Evolutionary conservation across 64 coral and sea anemone species (phyloP), one percentile per base, ranked within the genome.

Genomic region (Cladopsammia gracilis): DNA sequence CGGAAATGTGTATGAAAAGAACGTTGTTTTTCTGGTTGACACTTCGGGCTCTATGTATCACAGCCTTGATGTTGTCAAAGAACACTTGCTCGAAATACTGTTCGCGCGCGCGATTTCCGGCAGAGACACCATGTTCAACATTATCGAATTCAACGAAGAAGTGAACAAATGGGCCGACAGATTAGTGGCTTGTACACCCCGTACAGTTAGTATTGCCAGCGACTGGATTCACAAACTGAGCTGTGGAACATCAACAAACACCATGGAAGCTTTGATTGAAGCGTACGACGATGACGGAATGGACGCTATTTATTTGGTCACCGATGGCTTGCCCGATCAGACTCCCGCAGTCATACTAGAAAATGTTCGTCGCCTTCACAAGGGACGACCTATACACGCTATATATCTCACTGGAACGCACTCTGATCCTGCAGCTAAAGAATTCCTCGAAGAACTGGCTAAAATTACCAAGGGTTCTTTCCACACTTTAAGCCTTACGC

Each of bases 291-390:
- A 98, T 68, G 92, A 94, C 13, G 93, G 96, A 25, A 77, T 94
- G 58, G 92, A 98, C 44, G 96, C 96, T n/a, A 90, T 98, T 7
- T 98, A 98, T 76, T 79, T 98, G 56, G 96, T 98, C 0, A 99
- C 98, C 56, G 91, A 96, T 67, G 98, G 98, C 61, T 75, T 99
- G 24, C 98, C 98, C 15, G 98, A 99, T 60, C 98, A 96, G 80
- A 90, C 91, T 19, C 88, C 98, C 15, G 88, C 76, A 52, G 78
- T 99, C 54, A 96, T 99, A 67, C 34, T 99, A 42, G 91, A 99
- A 73, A 94, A 99, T 47, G 86, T 96, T 15, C 88, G 90, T 16
- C 86, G 66, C 70, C 71, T 99, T 3, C 87, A 94, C 20, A 92
- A 93, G 73, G 89, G 88, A 51, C 75, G 95, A 42, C 98, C 98